Evolutionary conservation across 37 sponge, comb jelly and placozoan species (phyloP).

Genomic region (Eunapius fragilis): DNA sequence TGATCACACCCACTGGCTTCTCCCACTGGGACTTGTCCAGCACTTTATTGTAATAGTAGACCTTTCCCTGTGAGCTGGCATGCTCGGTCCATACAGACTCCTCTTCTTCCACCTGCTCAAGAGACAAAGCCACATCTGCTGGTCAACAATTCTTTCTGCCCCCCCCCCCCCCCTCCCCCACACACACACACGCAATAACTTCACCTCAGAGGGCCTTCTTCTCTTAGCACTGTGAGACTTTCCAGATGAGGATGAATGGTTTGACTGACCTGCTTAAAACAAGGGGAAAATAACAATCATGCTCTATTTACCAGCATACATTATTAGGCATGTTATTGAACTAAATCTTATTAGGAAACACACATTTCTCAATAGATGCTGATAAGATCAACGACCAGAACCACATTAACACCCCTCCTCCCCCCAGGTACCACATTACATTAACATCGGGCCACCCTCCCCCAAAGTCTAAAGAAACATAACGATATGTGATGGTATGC

Average conservation of each 20-base stretch:
- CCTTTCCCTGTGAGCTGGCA: constrained; percentile 63
- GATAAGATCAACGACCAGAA: too few species aligned
- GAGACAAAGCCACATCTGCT: not conserved
- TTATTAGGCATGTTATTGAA: too few species aligned
- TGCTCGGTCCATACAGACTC: constrained; percentile 80
- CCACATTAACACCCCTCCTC: too few species aligned
- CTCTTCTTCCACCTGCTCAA: constrained; percentile 19
- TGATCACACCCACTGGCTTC: constrained; percentile 44
- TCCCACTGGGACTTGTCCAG: constrained; percentile 83
- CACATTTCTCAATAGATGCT: too few species aligned
- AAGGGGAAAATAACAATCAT: not conserved
- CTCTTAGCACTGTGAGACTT: constrained; percentile 7
- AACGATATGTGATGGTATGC: too few species aligned
- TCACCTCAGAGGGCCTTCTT: not conserved
- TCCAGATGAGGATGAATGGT: constrained; percentile 2
- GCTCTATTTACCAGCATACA: not conserved
- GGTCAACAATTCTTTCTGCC: not conserved
- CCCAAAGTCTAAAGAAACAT: too few species aligned
- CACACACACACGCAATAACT: not conserved
- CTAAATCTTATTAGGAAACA: too few species aligned
- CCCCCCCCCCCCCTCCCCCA: too few species aligned
- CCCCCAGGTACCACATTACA: too few species aligned
- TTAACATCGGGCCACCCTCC: too few species aligned
- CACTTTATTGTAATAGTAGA: constrained; percentile 78
- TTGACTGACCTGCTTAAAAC: constrained; percentile 3